Evolutionary conservation across 2,113 vertebrate species (phyloP).

Genomic region (Tympanuchus pallidicinctus): DNA sequence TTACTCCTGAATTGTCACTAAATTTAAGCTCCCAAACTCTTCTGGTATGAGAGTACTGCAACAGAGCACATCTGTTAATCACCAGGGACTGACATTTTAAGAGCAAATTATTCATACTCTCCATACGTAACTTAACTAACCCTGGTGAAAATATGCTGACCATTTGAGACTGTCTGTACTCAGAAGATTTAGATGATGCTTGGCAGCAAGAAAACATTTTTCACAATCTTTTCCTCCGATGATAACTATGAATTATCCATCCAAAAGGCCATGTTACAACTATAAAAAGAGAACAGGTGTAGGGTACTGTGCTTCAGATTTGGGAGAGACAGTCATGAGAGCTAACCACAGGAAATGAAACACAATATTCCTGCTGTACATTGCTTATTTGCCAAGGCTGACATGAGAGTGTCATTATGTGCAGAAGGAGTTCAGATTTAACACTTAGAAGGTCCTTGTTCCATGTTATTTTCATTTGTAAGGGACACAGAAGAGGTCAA

Average conservation of each 20-base stretch:
- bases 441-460: not conserved
- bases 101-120: not conserved
- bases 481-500: not conserved
- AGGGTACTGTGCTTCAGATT: constrained; percentile 20
- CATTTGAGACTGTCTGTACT: not conserved
- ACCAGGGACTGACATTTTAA: not conserved
- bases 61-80: constrained; percentile 21
- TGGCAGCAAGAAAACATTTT: not conserved
- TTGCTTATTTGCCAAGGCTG: constrained; percentile 43
- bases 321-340: constrained; percentile 31
- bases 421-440: constrained; percentile 2
- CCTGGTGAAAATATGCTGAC: not conserved
- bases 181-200: not conserved
- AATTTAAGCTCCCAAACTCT: not conserved
- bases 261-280: not conserved
- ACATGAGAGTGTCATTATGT: not conserved
- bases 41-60: not conserved
- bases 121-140: not conserved
- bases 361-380: constrained; percentile 14
- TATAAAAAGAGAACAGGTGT: constrained; percentile 52
- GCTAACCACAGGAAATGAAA: constrained; percentile 52
- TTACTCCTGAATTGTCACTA: not conserved
- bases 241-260: not conserved
- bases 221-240: not conserved
- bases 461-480: not conserved